Percentiles rank a stretch among this genome's conserved stretches.
Conservation (phyloP, 2,113 vertebrate species). For the Amblyornis subalaris region DNA sequence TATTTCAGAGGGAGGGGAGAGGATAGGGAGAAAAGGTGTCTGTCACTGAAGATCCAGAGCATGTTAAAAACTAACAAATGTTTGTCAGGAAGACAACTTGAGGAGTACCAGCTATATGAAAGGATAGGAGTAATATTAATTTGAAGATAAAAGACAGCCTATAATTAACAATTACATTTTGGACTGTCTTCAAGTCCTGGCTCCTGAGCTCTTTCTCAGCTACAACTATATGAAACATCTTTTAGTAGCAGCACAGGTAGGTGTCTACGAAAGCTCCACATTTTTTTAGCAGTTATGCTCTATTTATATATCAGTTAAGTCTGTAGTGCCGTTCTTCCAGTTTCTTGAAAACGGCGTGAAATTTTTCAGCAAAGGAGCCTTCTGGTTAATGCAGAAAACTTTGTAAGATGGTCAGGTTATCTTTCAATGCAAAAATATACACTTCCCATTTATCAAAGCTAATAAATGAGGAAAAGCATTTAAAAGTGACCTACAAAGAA, state of each 20-base stretch:
- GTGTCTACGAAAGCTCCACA: not conserved
- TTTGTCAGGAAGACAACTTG: not conserved
- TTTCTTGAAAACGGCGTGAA: not conserved
- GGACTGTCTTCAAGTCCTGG: not conserved
- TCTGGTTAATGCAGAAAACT: not conserved
- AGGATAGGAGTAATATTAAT: not conserved
- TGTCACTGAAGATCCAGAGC: not conserved
- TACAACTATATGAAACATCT: not conserved
- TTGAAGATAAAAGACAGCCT: not conserved
- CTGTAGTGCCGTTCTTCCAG: not conserved
- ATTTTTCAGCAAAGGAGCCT: not conserved
- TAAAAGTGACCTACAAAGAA: not conserved
- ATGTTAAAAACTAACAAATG: not conserved
- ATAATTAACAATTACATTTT: not conserved
- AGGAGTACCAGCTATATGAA: not conserved
- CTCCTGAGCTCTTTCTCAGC: not conserved
- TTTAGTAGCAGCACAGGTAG: not conserved
- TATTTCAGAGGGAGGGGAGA: not conserved
- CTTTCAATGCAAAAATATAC: not conserved
- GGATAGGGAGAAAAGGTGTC: not conserved
- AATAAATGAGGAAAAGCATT: not conserved
- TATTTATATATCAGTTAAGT: not conserved
- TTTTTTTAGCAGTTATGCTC: not conserved
- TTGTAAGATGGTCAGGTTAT: not conserved
- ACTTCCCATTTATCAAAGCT: not conserved